Evolutionary conservation across 2,888 invertebrate species (phyloP).

Genomic region (Polydrusus cervinus): DNA sequence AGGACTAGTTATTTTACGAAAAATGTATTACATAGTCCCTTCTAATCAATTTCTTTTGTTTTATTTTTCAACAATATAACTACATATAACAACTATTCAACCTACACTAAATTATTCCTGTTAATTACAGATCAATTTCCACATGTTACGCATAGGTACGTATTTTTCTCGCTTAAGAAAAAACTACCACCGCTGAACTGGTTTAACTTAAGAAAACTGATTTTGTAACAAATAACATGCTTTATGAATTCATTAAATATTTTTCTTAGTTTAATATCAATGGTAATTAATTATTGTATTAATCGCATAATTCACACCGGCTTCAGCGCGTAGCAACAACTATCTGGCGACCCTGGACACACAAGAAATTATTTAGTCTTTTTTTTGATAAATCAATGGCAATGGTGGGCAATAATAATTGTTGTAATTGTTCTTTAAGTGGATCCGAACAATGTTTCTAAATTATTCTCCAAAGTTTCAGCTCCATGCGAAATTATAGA

Average conservation of each 20-base stretch:
- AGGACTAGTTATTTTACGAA: too few species aligned
- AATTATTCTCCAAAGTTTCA: too few species aligned
- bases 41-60: too few species aligned
- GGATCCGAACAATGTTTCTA: too few species aligned
- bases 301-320: conserved; percentile 7
- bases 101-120: background rate
- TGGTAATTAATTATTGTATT: conserved; percentile 6
- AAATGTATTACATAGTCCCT: too few species aligned
- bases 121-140: conserved; percentile 12
- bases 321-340: conserved; percentile 28
- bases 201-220: conserved; percentile 10
- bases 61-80: background rate
- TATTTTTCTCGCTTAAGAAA: background rate
- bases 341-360: conserved; percentile 31
- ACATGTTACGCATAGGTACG: conserved; percentile 4
- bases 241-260: conserved; percentile 22
- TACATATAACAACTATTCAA: background rate
- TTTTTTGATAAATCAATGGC: conserved; percentile 12
- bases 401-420: too few species aligned
- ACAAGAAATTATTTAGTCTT: background rate
- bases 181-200: background rate
- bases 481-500: too few species aligned
- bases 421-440: too few species aligned
- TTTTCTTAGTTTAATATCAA: conserved; percentile 14
- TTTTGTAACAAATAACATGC: conserved; percentile 15